Conservation (phyloP, 2,888 invertebrate species). For the Panzeria rudis region DNA sequence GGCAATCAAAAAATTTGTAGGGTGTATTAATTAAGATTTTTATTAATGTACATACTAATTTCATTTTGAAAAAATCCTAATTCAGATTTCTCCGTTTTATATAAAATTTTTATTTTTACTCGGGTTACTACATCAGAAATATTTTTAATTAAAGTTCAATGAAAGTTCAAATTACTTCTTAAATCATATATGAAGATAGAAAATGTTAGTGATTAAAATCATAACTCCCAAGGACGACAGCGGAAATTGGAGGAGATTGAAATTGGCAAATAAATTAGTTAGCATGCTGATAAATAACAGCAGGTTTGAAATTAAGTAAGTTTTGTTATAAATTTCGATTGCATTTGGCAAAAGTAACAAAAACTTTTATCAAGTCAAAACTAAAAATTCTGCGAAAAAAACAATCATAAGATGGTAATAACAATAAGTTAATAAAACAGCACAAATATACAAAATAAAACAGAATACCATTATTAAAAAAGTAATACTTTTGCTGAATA, state of each 20-base stretch:
- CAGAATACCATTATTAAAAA: slow-evolving; percentile 1
- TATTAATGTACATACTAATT: too few relatives aligned
- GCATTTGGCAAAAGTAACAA: not conserved
- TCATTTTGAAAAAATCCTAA: too few relatives aligned
- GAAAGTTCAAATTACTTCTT: too few relatives aligned
- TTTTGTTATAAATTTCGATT: not conserved
- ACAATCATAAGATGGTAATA: slow-evolving; percentile 31
- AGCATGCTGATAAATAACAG: not conserved
- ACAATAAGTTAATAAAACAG: slow-evolving; percentile 51
- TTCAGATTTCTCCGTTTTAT: too few relatives aligned
- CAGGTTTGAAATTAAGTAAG: not conserved
- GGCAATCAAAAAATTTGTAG: too few relatives aligned
- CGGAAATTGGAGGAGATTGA: not conserved
- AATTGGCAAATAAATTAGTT: not conserved
- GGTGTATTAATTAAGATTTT: too few relatives aligned
- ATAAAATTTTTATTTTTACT: too few relatives aligned
- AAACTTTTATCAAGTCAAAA: not conserved
- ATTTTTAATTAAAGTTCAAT: too few relatives aligned
- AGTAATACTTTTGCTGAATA: slow-evolving; percentile 6
- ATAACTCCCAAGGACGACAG: too few relatives aligned
- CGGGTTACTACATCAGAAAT: too few relatives aligned
- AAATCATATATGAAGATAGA: not conserved
- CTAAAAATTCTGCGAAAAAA: slow-evolving; percentile 31
- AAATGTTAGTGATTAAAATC: too few relatives aligned
- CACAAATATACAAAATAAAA: slow-evolving; percentile 21